A percentile compares a stretch with the other conserved stretches of the same genome.
phyloP scores from a whole-genome alignment of 2,113 vertebrate species.

The Carlito syrichta region DNA sequence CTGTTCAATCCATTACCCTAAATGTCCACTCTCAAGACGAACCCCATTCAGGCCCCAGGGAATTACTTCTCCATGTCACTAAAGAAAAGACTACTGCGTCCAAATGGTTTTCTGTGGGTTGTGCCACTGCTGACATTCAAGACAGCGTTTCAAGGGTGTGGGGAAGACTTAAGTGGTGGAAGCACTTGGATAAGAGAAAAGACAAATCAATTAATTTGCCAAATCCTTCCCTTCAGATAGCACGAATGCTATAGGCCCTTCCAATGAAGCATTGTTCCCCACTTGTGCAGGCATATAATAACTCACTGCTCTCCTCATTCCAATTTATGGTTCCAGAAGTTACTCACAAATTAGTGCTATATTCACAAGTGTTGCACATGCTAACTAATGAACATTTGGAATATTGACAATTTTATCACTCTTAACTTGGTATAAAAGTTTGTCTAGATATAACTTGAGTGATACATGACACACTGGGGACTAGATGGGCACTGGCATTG shows the following conservation, averaged over 20 bases:
- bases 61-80: background rate
- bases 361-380: background rate
- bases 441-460: background rate
- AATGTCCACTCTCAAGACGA: background rate
- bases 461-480: background rate
- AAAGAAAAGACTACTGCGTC: background rate
- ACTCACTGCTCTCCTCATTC: background rate
- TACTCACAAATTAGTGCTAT: background rate
- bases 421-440: background rate
- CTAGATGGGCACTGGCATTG: background rate
- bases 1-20: background rate
- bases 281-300: background rate
- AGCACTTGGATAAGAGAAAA: background rate
- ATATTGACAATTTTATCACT: background rate
- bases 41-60: background rate
- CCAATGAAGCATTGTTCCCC: background rate
- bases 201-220: background rate
- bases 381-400: background rate
- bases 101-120: background rate
- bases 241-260: background rate
- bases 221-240: background rate
- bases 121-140: background rate
- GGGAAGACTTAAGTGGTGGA: background rate
- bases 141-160: background rate
- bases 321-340: background rate